These are phyloP conservation scores for Euclidia mi DNA, from an alignment of 2,888 invertebrate genomes.

Conservation along the genomic window DNA sequence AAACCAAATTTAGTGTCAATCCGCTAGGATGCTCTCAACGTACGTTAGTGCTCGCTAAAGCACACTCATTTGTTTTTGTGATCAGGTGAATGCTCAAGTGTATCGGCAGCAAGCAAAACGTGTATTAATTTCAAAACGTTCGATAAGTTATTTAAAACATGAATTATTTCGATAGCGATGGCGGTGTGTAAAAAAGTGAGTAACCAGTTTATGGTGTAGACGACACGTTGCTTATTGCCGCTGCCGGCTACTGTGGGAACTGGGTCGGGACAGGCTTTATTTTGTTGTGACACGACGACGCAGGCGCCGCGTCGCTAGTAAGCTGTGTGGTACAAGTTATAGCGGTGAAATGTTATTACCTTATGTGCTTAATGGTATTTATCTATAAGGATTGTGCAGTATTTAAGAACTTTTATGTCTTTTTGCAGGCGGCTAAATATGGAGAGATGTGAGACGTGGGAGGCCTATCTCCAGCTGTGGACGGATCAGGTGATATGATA, in stretches of 20 bases:
- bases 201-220: constrained; percentile 64
- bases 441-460: too few relatives aligned
- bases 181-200: constrained; percentile 40
- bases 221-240: constrained; percentile 57
- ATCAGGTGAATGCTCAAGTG: too few relatives aligned
- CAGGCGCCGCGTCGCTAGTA: constrained; percentile 75
- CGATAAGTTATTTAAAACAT: constrained; percentile 57
- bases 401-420: too few relatives aligned
- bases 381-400: too few relatives aligned
- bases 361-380: too few relatives aligned
- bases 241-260: constrained; percentile 82
- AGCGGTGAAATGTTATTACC: constrained; percentile 13
- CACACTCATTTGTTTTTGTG: neutral
- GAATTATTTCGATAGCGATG: constrained; percentile 54
- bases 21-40: too few relatives aligned
- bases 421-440: too few relatives aligned
- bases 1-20: too few relatives aligned
- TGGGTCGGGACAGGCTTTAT: constrained; percentile 75
- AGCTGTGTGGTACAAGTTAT: constrained; percentile 58
- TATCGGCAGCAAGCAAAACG: neutral
- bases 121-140: constrained; percentile 48
- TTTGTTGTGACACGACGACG: constrained; percentile 78
- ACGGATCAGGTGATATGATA: too few relatives aligned
- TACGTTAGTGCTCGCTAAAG: constrained; percentile 30
- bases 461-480: too few relatives aligned